Evolutionary conservation across 2,888 invertebrate genomes (phyloP).

Genomic region (Balanococcus diminutus): DNA sequence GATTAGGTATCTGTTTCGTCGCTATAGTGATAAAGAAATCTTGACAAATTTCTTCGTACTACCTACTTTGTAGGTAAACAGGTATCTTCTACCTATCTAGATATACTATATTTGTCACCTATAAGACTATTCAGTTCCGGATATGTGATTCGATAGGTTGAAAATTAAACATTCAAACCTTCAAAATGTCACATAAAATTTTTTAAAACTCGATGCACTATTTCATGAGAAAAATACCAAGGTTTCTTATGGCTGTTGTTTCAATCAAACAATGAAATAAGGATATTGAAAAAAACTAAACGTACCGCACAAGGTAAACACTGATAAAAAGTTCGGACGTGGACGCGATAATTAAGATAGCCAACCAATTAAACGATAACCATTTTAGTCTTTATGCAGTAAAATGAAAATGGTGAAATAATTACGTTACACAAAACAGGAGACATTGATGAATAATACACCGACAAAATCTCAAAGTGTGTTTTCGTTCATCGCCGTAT

Average conservation of each 20-base stretch:
- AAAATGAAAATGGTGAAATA: background rate
- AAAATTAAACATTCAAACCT: background rate
- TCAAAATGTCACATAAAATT: background rate
- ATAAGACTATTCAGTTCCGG: too few relatives aligned
- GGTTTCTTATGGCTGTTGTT: background rate
- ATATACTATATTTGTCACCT: background rate
- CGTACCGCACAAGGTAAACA: background rate
- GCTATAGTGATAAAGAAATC: too few relatives aligned
- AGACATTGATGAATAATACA: slow-evolving; percentile 26
- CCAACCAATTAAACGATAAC: background rate
- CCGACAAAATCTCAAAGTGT: background rate
- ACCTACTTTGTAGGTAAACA: background rate
- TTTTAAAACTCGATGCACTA: background rate
- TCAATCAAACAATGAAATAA: background rate
- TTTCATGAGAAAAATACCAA: background rate
- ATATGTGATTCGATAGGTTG: background rate
- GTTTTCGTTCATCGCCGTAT: background rate
- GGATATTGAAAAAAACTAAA: background rate
- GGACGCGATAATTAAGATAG: background rate
- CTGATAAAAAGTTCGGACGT: background rate
- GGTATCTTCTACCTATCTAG: background rate
- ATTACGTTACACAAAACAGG: background rate
- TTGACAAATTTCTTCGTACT: background rate
- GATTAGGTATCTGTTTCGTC: background rate
- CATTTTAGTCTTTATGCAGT: background rate